Evolutionary conservation across 2,888 invertebrate species (phyloP).

Genomic region (Meghimatium bilineatum): DNA sequence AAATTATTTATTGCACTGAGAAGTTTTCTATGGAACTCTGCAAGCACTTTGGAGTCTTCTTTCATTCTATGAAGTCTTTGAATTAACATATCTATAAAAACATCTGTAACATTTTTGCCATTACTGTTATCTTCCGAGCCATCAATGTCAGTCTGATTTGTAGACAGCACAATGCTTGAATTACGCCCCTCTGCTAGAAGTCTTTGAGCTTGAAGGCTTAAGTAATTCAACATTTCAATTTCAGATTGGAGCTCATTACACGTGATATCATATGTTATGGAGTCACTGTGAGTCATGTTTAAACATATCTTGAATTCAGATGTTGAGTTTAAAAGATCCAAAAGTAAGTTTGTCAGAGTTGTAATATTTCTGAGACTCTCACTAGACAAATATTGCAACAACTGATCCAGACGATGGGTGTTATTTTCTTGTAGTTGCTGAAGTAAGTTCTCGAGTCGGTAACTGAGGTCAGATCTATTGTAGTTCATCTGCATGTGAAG

Average conservation of each 20-base stretch:
- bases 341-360: background rate
- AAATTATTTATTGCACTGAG: slow-evolving; percentile 19
- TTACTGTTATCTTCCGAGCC: background rate
- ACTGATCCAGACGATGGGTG: background rate
- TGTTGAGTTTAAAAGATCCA: slow-evolving; percentile 17
- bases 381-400: background rate
- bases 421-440: slow-evolving; percentile 4
- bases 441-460: background rate
- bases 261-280: background rate
- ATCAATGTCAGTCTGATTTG: background rate
- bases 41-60: slow-evolving; percentile 12
- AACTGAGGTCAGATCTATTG: slow-evolving; percentile 10
- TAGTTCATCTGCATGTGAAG: slow-evolving; percentile 20
- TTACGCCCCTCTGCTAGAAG: background rate
- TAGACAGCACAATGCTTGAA: background rate
- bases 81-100: background rate
- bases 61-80: slow-evolving; percentile 18
- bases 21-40: background rate
- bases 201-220: background rate
- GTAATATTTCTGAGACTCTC: slow-evolving; percentile 9
- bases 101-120: background rate
- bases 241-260: background rate
- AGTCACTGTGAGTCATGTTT: background rate
- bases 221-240: slow-evolving; percentile 1
- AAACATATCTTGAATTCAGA: slow-evolving; percentile 1